Evolutionary conservation across 1,140 invertebrate species (phyloP).

Genomic region (Bombus pascuorum): DNA sequence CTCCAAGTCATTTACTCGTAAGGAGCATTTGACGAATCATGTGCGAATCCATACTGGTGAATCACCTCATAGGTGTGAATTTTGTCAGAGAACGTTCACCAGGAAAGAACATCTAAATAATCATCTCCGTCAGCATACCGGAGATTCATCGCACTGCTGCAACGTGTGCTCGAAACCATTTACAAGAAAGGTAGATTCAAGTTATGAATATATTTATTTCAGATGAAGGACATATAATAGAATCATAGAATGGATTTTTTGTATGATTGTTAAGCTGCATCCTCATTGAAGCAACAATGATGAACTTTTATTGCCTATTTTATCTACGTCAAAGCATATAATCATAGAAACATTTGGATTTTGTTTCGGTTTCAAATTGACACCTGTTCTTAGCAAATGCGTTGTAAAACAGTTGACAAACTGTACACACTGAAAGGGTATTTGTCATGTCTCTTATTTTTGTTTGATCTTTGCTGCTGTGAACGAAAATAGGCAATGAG

Average conservation of each 20-base stretch:
- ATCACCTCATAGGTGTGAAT: conserved; percentile 91
- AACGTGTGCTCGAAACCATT: conserved; percentile 94
- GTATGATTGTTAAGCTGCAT: not conserved
- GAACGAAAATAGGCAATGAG: no score
- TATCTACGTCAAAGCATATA: no score
- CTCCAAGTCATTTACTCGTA: conserved; percentile 92
- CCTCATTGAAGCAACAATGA: not conserved
- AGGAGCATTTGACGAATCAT: conserved; percentile 91
- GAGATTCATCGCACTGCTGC: conserved; percentile 93
- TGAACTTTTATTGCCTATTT: not conserved
- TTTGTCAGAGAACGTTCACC: conserved; percentile 91
- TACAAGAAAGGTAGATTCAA: conserved; percentile 87
- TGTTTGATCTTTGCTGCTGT: no score
- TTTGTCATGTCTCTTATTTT: no score
- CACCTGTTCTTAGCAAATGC: no score
- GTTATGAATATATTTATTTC: not conserved
- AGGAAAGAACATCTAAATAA: conserved; percentile 91
- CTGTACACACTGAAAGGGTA: no score
- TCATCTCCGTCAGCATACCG: conserved; percentile 94
- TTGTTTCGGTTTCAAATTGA: not conserved
- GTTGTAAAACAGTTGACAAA: no score
- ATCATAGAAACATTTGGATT: not conserved
- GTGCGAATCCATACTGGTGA: conserved; percentile 89
- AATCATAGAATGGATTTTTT: not conserved
- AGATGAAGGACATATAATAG: not conserved